Base-by-base conservation (phyloP, 2,888 invertebrate genomes). In the Clitarchus hookeri region DNA sequence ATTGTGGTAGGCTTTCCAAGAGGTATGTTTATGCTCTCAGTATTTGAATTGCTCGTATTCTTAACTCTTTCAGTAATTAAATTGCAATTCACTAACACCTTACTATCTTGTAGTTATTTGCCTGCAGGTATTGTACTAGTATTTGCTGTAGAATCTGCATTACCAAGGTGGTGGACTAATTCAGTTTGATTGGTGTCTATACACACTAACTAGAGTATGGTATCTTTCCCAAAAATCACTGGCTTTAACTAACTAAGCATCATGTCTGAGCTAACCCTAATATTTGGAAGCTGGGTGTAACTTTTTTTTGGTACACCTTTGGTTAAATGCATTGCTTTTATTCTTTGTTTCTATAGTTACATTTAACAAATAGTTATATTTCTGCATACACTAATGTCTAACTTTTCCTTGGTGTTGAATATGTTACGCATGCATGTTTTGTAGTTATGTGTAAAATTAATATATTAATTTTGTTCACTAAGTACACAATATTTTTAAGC, bases 221-320 rank as follows among this genome's bases (percentile, higher is more conserved):
- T 23, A 65, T n/a, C n/a, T 65, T 65, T n/a, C 23, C 16, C 65
- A 65, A 8, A n/a, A 19, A 65, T 65, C 16, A 65, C 6, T 23
- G 16, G 65, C 65, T 6, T 48, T 54, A 85, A 85, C 44, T 84
- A 85, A 65, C 65, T 83, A 54, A 85, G 65, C 9, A 27, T 78
- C 26, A 54, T 44, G 25, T 44, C 79, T 48, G 23, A 85, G 19
- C 82, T 82, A 85, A 80, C 53, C 85, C 44, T 87, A 84, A 85
- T 88, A 88, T 88, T 88, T 88, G 88, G 88, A 88, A 88, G 88
- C 87, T 65, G 65, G 65, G 65, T 65, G 84, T 85, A 85, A 36
- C 36, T 36, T 3, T 36, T 86, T 87, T 54, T 87, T 44, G 87
- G 78, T 84, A 48, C 27, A 19, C 26, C 78, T 44, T 78, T 87